Conservation (phyloP, 2,113 vertebrate species). For the Nanorana parkeri region DNA sequence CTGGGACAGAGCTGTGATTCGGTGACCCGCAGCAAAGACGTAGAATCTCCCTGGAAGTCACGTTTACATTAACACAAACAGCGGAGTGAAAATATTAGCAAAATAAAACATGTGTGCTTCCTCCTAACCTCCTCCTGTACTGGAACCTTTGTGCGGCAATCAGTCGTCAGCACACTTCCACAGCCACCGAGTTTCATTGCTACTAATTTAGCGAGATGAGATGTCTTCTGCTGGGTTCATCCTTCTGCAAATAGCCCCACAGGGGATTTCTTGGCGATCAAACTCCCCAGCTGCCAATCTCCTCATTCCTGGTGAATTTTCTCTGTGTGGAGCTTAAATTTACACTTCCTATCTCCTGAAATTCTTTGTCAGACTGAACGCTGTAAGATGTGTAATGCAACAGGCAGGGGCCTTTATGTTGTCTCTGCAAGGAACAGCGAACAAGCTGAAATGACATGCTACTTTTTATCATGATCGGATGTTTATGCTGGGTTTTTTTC, state of each 20-base stretch:
- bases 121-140: conserved; percentile 27
- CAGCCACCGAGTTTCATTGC: conserved; percentile 44
- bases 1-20: conserved; percentile 43
- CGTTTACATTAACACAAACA: conserved; percentile 53
- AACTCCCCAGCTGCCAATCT: conserved; percentile 54
- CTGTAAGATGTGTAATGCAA: conserved; percentile 47
- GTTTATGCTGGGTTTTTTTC: neutral
- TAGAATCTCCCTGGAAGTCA: conserved; percentile 52
- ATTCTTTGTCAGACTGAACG: conserved; percentile 43
- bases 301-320: conserved; percentile 2
- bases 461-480: conserved; percentile 14
- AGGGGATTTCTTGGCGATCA: conserved; percentile 51
- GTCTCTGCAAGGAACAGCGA: conserved; percentile 26
- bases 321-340: conserved; percentile 33
- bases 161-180: conserved; percentile 19
- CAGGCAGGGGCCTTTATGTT: conserved; percentile 43
- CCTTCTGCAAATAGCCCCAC: conserved; percentile 53
- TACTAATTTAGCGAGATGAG: conserved; percentile 48
- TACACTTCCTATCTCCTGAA: conserved; percentile 27
- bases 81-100: conserved; percentile 55
- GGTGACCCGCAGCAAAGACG: conserved; percentile 53
- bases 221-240: conserved; percentile 48
- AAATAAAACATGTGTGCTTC: conserved; percentile 52
- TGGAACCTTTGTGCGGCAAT: conserved; percentile 40
- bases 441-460: conserved; percentile 31